These are phyloP conservation scores for Lophius americanus DNA, from an alignment of 2,797 vertebrate genomes.

Conservation along the genomic window DNA sequence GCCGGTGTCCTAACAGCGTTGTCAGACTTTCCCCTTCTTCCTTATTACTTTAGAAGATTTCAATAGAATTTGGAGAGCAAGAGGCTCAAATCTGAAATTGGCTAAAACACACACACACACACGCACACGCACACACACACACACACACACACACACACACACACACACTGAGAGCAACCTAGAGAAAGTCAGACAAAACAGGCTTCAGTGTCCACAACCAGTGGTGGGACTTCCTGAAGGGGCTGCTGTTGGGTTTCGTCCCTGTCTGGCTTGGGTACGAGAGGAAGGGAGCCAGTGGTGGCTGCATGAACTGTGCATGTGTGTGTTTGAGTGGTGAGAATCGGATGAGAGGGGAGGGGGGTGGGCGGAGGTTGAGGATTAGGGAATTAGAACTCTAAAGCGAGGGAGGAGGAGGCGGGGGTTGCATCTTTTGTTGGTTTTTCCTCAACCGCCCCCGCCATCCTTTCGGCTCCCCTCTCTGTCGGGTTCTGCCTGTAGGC, in stretches of 20 bases:
- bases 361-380: conserved; percentile 83
- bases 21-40: conserved; percentile 18
- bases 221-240: conserved; percentile 81
- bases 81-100: conserved; percentile 23
- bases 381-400: conserved; percentile 84
- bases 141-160: conserved; percentile 25
- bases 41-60: conserved; percentile 9
- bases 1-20: conserved; percentile 33
- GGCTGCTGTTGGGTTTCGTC: conserved; percentile 81
- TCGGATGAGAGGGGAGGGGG: conserved; percentile 67
- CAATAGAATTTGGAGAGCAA: conserved; percentile 27
- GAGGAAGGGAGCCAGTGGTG: conserved; percentile 75
- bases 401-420: conserved; percentile 67
- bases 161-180: conserved; percentile 29
- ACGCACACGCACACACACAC: not conserved
- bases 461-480: conserved; percentile 81
- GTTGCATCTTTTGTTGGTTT: conserved; percentile 84
- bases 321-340: conserved; percentile 72
- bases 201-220: conserved; percentile 70
- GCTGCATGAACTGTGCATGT: conserved; percentile 72
- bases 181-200: conserved; percentile 61
- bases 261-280: conserved; percentile 71
- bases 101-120: conserved; percentile 13
- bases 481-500: conserved; percentile 80
- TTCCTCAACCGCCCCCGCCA: conserved; percentile 82